Base-by-base conservation (phyloP, 1,140 invertebrate species). In the Drosophila navojoa region DNA sequence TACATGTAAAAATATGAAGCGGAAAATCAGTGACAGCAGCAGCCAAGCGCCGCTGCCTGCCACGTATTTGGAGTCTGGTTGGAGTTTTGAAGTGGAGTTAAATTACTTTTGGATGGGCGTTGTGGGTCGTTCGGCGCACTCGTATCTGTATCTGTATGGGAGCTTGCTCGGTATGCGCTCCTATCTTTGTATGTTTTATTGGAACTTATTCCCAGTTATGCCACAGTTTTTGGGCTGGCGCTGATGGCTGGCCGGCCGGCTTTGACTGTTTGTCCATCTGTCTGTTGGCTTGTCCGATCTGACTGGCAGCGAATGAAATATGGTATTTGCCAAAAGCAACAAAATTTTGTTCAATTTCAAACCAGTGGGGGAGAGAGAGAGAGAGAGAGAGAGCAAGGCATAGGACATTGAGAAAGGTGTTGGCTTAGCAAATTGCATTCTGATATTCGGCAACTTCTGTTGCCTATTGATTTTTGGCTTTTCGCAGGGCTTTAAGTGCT, bases 251-350 rank as follows among this genome's bases (percentile, higher is more conserved):
- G 42, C 57, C 47, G 57, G 42, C 57, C 57, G 44, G 42, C 57
- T 59, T 27, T 45, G 71, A 70, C 81, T 78, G 76, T 45, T 66
- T 77, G 81, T 87, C 79, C 76, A 87, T 77, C 81, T 84, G 81
- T 84, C 81, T 84, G 80, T 76, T 84, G 79, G 76, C 82, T 86
- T 86, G 82, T 86, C 82, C 82, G 76, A 87, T 89, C 87, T 87
- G 82, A 87, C 79, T 89, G 82, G 79, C 84, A 87, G 70, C 79
- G 84, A 84, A 87, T 89, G 82, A 87, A 89, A 89, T 87, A 87
- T 87, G 84, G 79, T 73, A 82, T 71, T 82, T 81, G 64, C 29
- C 45, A 62, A 66, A 55, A 45, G 45, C 59, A 57, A 71, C 66
- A 54, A 63, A 67, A 78, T 69, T 68, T 71, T 68, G 72, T 61